Percentiles rank a stretch among this genome's conserved stretches.
phyloP scores from a whole-genome alignment of 2,113 vertebrate species.

The Hippocampus comes region DNA sequence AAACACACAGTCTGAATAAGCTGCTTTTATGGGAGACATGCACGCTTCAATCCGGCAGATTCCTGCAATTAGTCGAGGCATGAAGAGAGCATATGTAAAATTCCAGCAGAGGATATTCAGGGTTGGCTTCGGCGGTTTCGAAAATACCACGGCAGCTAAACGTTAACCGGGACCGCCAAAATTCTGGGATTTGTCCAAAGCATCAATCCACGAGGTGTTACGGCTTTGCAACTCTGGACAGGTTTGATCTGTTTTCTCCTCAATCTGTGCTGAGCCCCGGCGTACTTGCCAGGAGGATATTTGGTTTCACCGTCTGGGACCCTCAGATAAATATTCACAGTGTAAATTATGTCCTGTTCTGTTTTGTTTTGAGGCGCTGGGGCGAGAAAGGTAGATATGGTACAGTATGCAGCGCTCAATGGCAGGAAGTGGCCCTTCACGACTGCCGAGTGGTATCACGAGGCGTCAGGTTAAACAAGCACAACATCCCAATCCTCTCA shows the following conservation, averaged over 20 bases:
- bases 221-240: conserved; percentile 8
- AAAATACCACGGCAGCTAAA: not conserved
- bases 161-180: not conserved
- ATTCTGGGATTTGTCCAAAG: not conserved
- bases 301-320: conserved; percentile 33
- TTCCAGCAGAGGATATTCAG: not conserved
- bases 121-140: not conserved
- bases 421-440: conserved; percentile 41
- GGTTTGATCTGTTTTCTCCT: not conserved
- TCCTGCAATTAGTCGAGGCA: conserved; percentile 29
- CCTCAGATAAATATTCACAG: conserved; percentile 27
- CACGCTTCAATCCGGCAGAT: conserved; percentile 3
- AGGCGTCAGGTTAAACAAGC: conserved; percentile 40
- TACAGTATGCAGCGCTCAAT: conserved; percentile 31
- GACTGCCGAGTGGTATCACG: not conserved
- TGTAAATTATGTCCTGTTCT: conserved; percentile 27
- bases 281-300: conserved; percentile 30
- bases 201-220: not conserved
- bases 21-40: conserved; percentile 13
- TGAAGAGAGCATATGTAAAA: conserved; percentile 13
- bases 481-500: not conserved
- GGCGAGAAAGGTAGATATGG: not conserved
- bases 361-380: not conserved
- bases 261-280: conserved; percentile 13
- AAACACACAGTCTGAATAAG: conserved; percentile 23